Evolutionary conservation across 2,797 vertebrate genomes (phyloP), one percentile per base, ranked within the genome.

Genomic region (Coregonus suidteri): DNA sequence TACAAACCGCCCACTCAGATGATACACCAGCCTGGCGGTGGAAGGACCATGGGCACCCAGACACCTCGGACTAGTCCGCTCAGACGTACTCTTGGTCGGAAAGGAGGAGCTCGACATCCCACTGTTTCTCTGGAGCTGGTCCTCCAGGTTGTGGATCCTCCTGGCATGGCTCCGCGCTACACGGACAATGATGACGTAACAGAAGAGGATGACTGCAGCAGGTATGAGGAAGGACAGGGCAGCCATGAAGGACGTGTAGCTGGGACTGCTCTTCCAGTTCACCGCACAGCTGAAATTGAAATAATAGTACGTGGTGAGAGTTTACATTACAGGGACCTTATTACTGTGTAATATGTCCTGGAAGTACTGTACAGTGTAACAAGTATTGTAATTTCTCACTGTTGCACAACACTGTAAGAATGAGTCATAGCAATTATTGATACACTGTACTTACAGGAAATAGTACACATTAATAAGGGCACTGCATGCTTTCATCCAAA

Each of bases 161-260:
- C 93, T 90, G 52, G 93, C 94, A 0, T 96, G 95, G 69, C 92
- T 84, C 31, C 93, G 93, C 0, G 95, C 94, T 77, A 96, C 94
- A 68, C 88, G 90, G 5, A 95, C 91, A 1, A 96, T 95, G 79
- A 93, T 94, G 54, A 92, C 85, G 9, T 96, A 95, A 84, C 95
- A 96, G 85, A 95, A 96, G 77, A 96, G 88, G 77, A 96, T 94
- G 80, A 96, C 89, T 3, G 69, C 81, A 1, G 93, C 93, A 0
- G 95, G 95, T 3, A 95, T 16, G 52, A 94, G 79, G 86, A 95
- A 95, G 71, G 93, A 94, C 14, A 95, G 78, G 14, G 76, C 74
- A 0, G 87, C 87, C 87, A 94, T 92, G 74, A 94, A 91, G 4
- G 85, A 82, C 0, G 94, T 93, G 90, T 96, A 96, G 88, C 94